Evolutionary conservation across 2,113 vertebrate genomes (phyloP), one percentile per base, ranked within the genome.

Genomic region (Leptobrachium leishanense): DNA sequence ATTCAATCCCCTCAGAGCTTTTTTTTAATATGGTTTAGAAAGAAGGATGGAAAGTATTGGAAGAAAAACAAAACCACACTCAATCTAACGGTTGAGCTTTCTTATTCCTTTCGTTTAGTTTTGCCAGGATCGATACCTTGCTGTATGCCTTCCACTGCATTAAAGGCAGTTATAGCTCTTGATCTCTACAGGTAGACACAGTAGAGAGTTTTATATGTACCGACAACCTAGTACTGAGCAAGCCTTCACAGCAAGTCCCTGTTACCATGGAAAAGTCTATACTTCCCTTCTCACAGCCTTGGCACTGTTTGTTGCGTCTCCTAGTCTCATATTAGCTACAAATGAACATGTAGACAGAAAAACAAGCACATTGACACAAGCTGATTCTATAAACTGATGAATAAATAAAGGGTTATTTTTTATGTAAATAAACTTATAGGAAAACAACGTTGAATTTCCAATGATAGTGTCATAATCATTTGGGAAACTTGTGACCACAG

Each of bases 81-180:
- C 20, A 72, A 79, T 64, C 59, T 65, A 40, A 8, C 54, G 76
- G 59, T 43, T 31, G 44, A 41, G 3, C 42, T 40, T 15, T 65
- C 9, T 72, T 78, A 31, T 31, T 69, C 46, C 4, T 50, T 67
- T 68, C 55, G 10, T 54, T 42, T 67, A 40, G 10, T 53, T 75
- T 44, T 77, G 44, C 68, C 43, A 72, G 39, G 57, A 78, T 78
- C 76, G 71, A 78, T 72, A 72, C 68, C 2, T 64, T 78, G 67
- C 57, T 72, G 59, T 79, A 66, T 54, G 44, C 54, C 77, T 66
- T 50, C 69, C 72, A 72, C 77, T 65, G 46, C 77, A 72, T 72
- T 79, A 79, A 79, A 79, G 72, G 77, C 69, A 79, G 72, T 78
- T 78, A 78, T 43, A 64, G 68, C 68, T 64, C 68, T 78, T 78